Percentiles rank a stretch among this genome's conserved stretches.
Evolutionary conservation across 2,113 vertebrate genomes (phyloP).

Genomic region (Eretmochelys imbricata): DNA sequence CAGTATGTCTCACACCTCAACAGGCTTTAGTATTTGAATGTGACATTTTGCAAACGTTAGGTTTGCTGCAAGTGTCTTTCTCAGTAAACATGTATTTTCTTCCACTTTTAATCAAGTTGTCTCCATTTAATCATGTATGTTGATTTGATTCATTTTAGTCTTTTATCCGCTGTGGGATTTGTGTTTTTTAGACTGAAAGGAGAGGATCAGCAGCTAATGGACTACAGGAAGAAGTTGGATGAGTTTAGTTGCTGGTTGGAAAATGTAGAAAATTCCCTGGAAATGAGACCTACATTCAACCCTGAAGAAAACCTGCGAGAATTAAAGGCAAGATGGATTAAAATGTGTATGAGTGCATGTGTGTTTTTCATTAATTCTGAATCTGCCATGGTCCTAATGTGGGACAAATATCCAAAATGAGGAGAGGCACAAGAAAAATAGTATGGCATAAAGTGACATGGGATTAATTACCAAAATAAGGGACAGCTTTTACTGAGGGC

Average conservation of each 20-base stretch:
- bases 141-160: neutral
- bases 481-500: neutral
- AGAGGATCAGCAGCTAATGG: constrained; percentile 81
- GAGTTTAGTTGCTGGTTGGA: constrained; percentile 87
- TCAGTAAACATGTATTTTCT: neutral
- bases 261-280: constrained; percentile 79
- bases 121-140: neutral
- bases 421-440: neutral
- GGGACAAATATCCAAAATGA: neutral
- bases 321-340: constrained; percentile 81
- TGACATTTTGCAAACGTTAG: neutral
- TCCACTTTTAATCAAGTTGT: neutral
- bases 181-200: constrained; percentile 81
- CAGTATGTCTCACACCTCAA: neutral
- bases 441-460: too few species aligned
- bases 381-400: neutral
- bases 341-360: neutral
- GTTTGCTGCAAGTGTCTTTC: neutral
- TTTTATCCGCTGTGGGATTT: neutral
- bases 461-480: neutral
- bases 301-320: constrained; percentile 83
- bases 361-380: neutral
- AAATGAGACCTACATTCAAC: constrained; percentile 72
- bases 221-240: constrained; percentile 81
- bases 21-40: neutral